phyloP scores from a whole-genome alignment of 2,113 vertebrate genomes.

The Pimephales promelas region DNA sequence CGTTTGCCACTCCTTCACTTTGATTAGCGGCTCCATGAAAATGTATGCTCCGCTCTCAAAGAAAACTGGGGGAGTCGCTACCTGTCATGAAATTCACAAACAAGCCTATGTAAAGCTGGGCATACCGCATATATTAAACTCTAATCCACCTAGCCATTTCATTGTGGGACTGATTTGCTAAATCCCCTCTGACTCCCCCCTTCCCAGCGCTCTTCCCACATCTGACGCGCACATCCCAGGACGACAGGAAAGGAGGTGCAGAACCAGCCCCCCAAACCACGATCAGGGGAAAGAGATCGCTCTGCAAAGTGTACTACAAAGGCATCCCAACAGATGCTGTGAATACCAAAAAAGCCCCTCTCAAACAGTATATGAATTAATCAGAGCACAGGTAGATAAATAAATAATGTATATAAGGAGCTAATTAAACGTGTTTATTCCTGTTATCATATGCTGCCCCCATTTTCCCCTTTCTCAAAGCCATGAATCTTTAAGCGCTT shows the following conservation, averaged over 20 bases:
- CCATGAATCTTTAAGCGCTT: conserved; percentile 93
- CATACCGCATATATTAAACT: conserved; percentile 76
- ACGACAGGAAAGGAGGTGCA: conserved; percentile 64
- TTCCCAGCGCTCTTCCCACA: conserved; percentile 29
- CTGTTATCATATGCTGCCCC: conserved; percentile 89
- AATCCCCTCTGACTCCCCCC: conserved; percentile 66
- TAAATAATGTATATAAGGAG: conserved; percentile 82
- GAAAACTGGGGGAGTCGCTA: conserved; percentile 77
- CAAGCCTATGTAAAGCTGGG: conserved; percentile 73
- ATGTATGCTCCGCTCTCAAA: conserved; percentile 74
- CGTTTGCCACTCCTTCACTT: conserved; percentile 69
- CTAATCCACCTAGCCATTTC: conserved; percentile 70
- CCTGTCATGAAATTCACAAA: conserved; percentile 78
- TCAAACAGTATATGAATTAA: conserved; percentile 77
- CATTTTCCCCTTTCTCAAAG: conserved; percentile 85
- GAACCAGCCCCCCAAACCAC: conserved; percentile 45
- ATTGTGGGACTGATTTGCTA: conserved; percentile 63
- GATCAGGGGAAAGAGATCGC: conserved; percentile 51
- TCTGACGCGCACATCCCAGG: conserved; percentile 63
- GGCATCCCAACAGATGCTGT: conserved; percentile 76
- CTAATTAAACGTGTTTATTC: conserved; percentile 97
- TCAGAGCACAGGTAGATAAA: conserved; percentile 78
- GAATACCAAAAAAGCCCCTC: conserved; percentile 73
- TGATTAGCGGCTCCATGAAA: conserved; percentile 79
- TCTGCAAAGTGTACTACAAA: conserved; percentile 72